A percentile compares a stretch with the other conserved stretches of the same genome.
Conservation (phyloP, 1,140 invertebrate genomes). For the Conus betulinus region DNA sequence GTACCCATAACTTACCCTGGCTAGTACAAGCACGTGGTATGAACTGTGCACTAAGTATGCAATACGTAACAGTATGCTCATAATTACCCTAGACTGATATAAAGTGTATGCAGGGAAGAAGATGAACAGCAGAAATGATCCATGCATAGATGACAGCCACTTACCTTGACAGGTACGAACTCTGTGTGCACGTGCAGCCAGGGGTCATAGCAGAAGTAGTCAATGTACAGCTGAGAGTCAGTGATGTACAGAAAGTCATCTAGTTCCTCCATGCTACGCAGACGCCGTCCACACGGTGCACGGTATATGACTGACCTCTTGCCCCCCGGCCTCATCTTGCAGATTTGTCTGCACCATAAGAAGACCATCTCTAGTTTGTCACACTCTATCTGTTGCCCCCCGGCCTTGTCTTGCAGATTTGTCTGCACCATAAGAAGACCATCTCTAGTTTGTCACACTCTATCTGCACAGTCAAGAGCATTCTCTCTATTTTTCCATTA, state of each 20-base stretch:
- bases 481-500: constrained; percentile 74
- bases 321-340: constrained; percentile 67
- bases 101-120: too few relatives aligned
- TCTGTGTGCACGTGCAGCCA: constrained; percentile 87
- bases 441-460: too few relatives aligned
- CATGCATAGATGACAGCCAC: not conserved
- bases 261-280: constrained; percentile 88
- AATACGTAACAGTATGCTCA: too few relatives aligned
- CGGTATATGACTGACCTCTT: constrained; percentile 86
- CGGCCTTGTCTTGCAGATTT: too few relatives aligned
- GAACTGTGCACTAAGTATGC: too few relatives aligned
- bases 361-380: too few relatives aligned
- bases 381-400: too few relatives aligned
- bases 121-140: too few relatives aligned
- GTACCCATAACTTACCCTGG: too few relatives aligned
- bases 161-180: constrained; percentile 80
- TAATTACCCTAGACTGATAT: too few relatives aligned
- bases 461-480: constrained; percentile 58
- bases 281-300: constrained; percentile 89
- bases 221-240: constrained; percentile 86
- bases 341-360: constrained; percentile 65
- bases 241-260: constrained; percentile 85
- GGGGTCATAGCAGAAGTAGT: constrained; percentile 92
- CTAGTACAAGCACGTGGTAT: too few relatives aligned
- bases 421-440: too few relatives aligned